Evolutionary conservation across 2,113 vertebrate genomes (phyloP), one percentile per base, ranked within the genome.

Genomic region (Cyanistes caeruleus): DNA sequence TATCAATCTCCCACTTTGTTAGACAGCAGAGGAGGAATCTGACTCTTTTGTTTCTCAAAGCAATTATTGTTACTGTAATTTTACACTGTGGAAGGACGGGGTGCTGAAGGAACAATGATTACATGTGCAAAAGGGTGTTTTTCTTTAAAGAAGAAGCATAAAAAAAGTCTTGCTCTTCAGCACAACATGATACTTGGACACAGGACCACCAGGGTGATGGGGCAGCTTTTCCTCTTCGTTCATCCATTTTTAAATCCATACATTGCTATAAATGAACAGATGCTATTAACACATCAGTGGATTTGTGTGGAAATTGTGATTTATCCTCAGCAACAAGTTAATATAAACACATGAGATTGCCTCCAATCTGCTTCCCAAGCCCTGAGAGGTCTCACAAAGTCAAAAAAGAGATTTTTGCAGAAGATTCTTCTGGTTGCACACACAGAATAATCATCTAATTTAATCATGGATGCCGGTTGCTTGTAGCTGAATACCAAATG

Each of bases 271-370:
- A 90, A 88, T 48, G 64, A 93, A 76, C 52, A 90, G 89, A 91
- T 93, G 93, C 86, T 82, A 86, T 94, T 97, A 97, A 94, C 90
- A 94, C 89, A 90, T 93, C 68, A 63, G 62, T 69, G 81, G 64
- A 87, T 88, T 93, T 95, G 52, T 89, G 82, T 2, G 1, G 94
- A 95, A 96, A 95, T 65, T 68, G 84, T 96, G 82, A 94, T 95
- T 87, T 89, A 84, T 41, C 87, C 93, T 87, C 81, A 83, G 78
- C 73, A 93, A 76, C 72, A 69, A 88, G 62, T 82, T 93, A 90
- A 94, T 72, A 95, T 74, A 96, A 96, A 96, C 94, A 96, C 44
- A 58, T 60, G 62, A 83, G 73, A 88, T 74, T 88, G 53, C 80
- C 59, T 94, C 85, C 88, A 82, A 8, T 68, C 63, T 90, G 60